A percentile compares a stretch with the other conserved stretches of the same genome.
These are phyloP conservation scores for Mohoua ochrocephala DNA, from an alignment of 2,113 vertebrate species.

Conservation along the genomic window DNA sequence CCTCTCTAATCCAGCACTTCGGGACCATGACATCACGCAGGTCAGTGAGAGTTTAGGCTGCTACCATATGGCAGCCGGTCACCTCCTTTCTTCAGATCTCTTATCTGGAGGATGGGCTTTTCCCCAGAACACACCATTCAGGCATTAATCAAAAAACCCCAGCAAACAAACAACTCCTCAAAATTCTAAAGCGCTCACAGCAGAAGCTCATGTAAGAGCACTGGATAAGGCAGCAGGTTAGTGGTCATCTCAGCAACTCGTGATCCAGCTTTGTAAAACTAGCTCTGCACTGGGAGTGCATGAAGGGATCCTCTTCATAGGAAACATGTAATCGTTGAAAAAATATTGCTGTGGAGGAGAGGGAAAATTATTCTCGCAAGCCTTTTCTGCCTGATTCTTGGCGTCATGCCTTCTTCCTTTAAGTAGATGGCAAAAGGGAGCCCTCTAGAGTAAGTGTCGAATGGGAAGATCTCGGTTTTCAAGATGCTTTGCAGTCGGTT, in stretches of 20 bases:
- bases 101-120: background rate
- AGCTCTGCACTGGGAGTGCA: background rate
- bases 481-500: background rate
- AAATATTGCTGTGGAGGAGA: background rate
- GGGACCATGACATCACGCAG: background rate
- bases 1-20: background rate
- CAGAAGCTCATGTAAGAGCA: background rate
- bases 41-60: background rate
- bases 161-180: background rate
- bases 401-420: accelerated
- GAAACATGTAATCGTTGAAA: background rate
- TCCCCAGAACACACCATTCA: background rate
- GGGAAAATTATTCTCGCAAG: background rate
- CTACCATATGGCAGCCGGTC: background rate
- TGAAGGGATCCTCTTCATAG: background rate
- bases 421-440: background rate
- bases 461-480: background rate
- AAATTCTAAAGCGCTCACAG: background rate
- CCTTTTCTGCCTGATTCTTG: background rate
- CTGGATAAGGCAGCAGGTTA: background rate
- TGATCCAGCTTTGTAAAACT: background rate
- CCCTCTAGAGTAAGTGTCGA: background rate
- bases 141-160: background rate
- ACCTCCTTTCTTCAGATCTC: background rate
- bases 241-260: accelerated